These are phyloP conservation scores for Carterocephalus palaemon DNA, from an alignment of 2,888 invertebrate genomes.

Conservation along the genomic window DNA sequence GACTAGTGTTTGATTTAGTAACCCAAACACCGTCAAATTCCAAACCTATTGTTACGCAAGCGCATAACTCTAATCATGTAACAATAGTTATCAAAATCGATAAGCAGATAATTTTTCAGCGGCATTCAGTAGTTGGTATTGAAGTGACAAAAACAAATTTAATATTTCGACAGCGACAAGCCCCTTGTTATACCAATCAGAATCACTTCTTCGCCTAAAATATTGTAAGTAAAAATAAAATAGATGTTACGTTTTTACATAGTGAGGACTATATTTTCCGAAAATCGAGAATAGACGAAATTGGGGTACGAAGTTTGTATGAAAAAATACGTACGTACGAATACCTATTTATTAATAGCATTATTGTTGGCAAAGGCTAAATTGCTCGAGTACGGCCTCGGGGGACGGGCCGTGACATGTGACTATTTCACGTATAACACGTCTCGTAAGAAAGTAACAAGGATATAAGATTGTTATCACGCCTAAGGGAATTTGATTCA, in stretches of 20 bases:
- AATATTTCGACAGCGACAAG: constrained; percentile 25
- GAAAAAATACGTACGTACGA: no score
- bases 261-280: no score
- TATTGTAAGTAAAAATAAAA: no score
- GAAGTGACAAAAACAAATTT: constrained; percentile 22
- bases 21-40: constrained; percentile 41
- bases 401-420: constrained; percentile 69
- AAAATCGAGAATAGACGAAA: no score
- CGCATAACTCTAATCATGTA: background rate
- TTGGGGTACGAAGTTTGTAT: no score
- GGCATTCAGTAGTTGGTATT: background rate
- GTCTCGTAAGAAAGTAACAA: constrained; percentile 66
- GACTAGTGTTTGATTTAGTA: constrained; percentile 75
- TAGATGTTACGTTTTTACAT: no score
- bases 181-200: constrained; percentile 18
- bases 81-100: constrained; percentile 8
- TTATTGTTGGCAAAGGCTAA: background rate
- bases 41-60: background rate
- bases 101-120: background rate
- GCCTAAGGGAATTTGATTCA: constrained; percentile 51
- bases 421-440: constrained; percentile 64
- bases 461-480: constrained; percentile 71
- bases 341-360: constrained; percentile 21
- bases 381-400: constrained; percentile 41
- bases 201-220: no score